Evolutionary conservation across 2,113 vertebrate genomes (phyloP).

Genomic region (Apus apus): DNA sequence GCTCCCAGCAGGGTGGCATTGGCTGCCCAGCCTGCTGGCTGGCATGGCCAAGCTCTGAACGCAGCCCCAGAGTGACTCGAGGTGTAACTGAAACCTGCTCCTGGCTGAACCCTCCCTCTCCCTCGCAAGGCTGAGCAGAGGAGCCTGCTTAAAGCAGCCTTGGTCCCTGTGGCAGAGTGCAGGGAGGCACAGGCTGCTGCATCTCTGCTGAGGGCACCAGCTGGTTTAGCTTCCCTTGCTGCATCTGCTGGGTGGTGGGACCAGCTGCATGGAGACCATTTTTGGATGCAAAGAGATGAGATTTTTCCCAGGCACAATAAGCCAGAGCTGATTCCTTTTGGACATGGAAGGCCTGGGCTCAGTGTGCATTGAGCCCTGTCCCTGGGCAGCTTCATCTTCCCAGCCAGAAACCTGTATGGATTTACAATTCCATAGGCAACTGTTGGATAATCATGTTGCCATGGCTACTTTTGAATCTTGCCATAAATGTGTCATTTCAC

Average conservation of each 20-base stretch:
- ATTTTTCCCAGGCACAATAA: not conserved
- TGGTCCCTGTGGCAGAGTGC: accelerated
- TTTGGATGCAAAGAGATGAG: not conserved
- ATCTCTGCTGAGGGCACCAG: not conserved
- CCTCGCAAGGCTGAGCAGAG: not conserved
- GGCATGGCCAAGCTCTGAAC: not conserved
- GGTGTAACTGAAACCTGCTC: constrained; percentile 24
- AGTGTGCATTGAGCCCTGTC: not conserved
- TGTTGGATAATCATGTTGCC: constrained; percentile 42
- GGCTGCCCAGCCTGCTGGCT: not conserved
- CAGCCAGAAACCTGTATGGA: constrained; percentile 30
- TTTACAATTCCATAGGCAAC: constrained; percentile 47
- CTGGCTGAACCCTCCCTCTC: not conserved
- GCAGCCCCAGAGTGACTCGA: not conserved
- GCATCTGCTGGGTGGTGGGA: not conserved
- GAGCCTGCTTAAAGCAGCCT: not conserved
- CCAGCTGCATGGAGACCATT: not conserved
- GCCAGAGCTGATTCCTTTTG: not conserved
- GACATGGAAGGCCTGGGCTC: not conserved
- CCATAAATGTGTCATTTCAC: constrained; percentile 62
- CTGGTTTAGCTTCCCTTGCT: not conserved
- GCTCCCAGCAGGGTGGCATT: not conserved
- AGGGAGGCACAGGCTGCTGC: not conserved
- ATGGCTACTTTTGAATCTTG: constrained; percentile 40
- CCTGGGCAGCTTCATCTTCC: not conserved